Evolutionary conservation across 2,888 invertebrate species (phyloP), one percentile per base, ranked within the genome.

Genomic region (Neria commutata): DNA sequence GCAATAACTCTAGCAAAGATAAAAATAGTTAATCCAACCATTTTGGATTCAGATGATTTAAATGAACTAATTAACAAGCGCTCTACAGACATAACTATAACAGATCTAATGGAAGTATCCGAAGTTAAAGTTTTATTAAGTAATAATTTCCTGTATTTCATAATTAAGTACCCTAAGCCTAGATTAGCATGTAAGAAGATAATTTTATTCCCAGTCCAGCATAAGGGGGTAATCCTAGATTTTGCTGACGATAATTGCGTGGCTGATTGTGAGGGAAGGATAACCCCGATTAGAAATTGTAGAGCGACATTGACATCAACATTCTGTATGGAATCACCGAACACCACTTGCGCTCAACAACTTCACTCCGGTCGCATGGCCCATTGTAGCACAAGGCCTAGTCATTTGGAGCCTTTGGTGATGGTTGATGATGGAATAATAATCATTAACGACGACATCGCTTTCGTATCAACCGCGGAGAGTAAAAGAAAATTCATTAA

Each of bases 1-100:
- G 34, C 54, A 40, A 58, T 54, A 24, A 47, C 48, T 26, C 46
- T 48, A 47, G 53, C 48, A 24, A 48, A 58, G 2, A 33, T 47
- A 17, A 48, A 48, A 3, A 11, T 53, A 46, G 21, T 53, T 42
- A 57, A 57, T 24, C 50, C 45, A 14, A 26, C 49, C 5, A 56
- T 56, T 26, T n/a, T 49, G n/a, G 49, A 50, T 19, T 10, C 11
- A 11, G 19, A 10, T 11, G 45, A 45, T 11, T 17, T 45, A 45
- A 2, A 17, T 3, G 19, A 6, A 11, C 17, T 5, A 5, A 6
- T 45, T 11, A 17, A 5, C 11, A 45, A n/a, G 16, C 11, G 21
- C 11, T 17, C 11, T 21, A 45, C 17, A 19, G 19, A 4, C 3
- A 21, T 45, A 11, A 45, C 19, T 19, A 21, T 17, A 17, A 45